phyloP scores from a whole-genome alignment of 2,797 vertebrate genomes.

The Neomorphus geoffroyi region DNA sequence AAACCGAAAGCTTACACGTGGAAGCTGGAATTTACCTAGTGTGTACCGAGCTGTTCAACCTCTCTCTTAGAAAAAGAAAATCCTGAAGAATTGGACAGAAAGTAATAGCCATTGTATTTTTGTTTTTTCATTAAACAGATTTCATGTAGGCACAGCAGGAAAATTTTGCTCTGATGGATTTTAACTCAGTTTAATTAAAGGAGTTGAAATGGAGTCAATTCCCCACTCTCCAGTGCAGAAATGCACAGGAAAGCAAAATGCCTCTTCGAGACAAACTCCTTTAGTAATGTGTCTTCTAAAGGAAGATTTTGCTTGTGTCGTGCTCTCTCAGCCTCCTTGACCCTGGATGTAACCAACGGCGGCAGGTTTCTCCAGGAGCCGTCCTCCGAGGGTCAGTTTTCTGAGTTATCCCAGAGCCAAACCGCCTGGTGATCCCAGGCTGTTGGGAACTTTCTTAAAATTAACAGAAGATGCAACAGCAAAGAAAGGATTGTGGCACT shows the following conservation, averaged over 20 bases:
- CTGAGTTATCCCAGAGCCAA: background rate
- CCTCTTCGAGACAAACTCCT: background rate
- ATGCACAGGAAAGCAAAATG: background rate
- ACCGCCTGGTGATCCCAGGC: background rate
- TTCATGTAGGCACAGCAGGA: conserved; percentile 26
- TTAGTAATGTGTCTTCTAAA: background rate
- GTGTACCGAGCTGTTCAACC: background rate
- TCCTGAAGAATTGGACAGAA: background rate
- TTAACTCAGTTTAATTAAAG: conserved; percentile 56
- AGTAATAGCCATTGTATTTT: conserved; percentile 33
- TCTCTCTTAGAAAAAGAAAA: background rate
- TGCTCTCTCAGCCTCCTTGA: background rate
- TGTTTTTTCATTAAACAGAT: conserved; percentile 9
- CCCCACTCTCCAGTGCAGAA: background rate
- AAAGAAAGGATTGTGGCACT: accelerated
- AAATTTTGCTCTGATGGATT: conserved; percentile 9
- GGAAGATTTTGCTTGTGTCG: background rate
- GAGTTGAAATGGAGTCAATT: conserved; percentile 6
- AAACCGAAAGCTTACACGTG: background rate
- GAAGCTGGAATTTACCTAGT: background rate
- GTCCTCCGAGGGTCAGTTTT: background rate
- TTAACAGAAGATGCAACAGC: background rate
- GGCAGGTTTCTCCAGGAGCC: background rate
- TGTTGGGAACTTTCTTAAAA: background rate
- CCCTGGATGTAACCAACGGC: accelerated